Conservation (phyloP, 1,140 invertebrate species). For the Lepidurus packardi region DNA sequence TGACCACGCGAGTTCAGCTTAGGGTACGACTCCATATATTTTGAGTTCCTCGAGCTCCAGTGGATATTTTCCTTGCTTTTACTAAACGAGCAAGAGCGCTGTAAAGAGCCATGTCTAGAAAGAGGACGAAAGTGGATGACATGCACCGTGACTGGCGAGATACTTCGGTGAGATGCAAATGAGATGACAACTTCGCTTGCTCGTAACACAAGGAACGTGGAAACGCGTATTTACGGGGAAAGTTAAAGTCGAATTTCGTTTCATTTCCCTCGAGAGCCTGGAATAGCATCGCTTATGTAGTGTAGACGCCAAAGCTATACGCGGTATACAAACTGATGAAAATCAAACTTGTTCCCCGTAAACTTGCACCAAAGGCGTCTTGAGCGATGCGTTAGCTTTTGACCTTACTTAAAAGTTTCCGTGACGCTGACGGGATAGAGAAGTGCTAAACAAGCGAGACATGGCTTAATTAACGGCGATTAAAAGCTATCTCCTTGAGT, state of each 20-base stretch:
- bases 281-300: conserved; percentile 6
- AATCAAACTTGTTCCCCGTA: neutral
- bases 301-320: neutral
- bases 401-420: no score
- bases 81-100: neutral
- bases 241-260: neutral
- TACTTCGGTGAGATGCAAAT: conserved; percentile 1
- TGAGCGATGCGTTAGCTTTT: no score
- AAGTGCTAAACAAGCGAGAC: no score
- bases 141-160: neutral
- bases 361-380: no score
- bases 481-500: no score
- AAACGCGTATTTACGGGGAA: neutral
- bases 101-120: neutral
- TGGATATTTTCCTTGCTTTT: neutral
- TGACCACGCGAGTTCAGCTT: no score
- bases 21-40: no score
- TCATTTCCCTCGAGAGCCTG: neutral
- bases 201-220: neutral
- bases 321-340: neutral
- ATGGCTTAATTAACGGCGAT: no score
- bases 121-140: neutral
- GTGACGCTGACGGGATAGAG: no score
- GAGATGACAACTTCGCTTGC: neutral
- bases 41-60: neutral